A percentile compares a stretch with the other conserved stretches of the same genome.
phyloP scores from a whole-genome alignment of 2,797 vertebrate species.

The Taenioides sp. region DNA sequence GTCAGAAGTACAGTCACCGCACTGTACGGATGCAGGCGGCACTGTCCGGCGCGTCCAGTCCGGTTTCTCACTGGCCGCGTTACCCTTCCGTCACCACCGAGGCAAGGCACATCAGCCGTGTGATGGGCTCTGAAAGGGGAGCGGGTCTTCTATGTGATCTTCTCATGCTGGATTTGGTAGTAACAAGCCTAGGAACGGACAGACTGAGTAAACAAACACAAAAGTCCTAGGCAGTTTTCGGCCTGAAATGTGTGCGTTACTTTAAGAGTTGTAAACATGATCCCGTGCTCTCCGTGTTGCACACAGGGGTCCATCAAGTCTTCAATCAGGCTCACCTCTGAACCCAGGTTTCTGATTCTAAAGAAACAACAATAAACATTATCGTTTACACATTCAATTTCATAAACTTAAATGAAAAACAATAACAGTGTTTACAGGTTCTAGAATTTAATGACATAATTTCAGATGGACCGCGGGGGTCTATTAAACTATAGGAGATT shows the following conservation, averaged over 20 bases:
- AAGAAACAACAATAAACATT: neutral
- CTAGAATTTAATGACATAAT: too few species aligned
- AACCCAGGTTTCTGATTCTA: constrained; percentile 96
- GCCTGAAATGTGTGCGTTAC: constrained; percentile 53
- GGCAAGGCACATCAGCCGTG: constrained; percentile 7
- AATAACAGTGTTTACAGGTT: too few species aligned
- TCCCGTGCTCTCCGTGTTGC: constrained; percentile 96
- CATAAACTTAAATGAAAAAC: neutral
- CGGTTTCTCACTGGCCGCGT: constrained; percentile 17
- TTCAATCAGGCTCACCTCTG: constrained; percentile 96
- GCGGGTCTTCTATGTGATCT: constrained; percentile 82
- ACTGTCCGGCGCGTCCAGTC: neutral
- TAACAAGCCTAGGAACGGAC: constrained; percentile 87
- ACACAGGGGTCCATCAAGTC: constrained; percentile 97
- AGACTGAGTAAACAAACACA: neutral
- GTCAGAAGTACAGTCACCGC: neutral
- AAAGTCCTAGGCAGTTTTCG: neutral
- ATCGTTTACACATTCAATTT: neutral
- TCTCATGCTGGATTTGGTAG: constrained; percentile 99
- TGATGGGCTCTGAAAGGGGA: constrained; percentile 16
- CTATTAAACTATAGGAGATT: too few species aligned
- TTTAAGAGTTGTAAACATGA: constrained; percentile 99
- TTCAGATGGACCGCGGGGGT: too few species aligned
- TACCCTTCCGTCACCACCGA: constrained; percentile 6
- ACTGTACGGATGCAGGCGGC: neutral